A percentile compares a stretch with the other conserved stretches of the same genome.
Evolutionary conservation across 2,888 invertebrate species (phyloP).

Genomic region (Anthophora plumipes): DNA sequence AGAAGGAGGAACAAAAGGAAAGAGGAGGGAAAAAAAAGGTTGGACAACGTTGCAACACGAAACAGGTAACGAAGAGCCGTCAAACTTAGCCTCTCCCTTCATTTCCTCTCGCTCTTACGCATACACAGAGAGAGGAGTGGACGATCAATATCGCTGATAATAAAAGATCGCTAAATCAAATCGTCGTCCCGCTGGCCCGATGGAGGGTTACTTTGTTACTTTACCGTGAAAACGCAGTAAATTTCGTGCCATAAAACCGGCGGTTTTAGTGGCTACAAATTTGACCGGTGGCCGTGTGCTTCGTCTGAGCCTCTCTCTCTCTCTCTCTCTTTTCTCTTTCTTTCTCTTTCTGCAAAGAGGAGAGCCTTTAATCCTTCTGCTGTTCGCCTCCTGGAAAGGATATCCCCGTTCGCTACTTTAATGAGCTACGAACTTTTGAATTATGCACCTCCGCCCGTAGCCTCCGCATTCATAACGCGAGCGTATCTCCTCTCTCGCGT

Average conservation of each 20-base stretch:
- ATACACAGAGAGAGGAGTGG: not conserved
- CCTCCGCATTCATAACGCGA: constrained; percentile 64
- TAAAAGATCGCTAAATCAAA: constrained; percentile 78
- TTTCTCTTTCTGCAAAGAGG: not conserved
- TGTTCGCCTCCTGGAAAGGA: constrained; percentile 61
- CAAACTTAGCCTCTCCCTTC: constrained; percentile 1
- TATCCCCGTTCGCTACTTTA: constrained; percentile 77
- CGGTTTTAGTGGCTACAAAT: constrained; percentile 83
- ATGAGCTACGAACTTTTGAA: constrained; percentile 82
- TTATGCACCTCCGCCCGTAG: constrained; percentile 76
- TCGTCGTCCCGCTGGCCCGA: constrained; percentile 48
- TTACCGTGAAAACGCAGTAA: constrained; percentile 81
- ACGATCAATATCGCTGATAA: constrained; percentile 74
- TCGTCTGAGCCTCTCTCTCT: constrained; percentile 47
- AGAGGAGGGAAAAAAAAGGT: not conserved
- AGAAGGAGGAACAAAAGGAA: not conserved
- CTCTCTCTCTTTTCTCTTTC: not conserved
- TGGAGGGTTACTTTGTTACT: constrained; percentile 79
- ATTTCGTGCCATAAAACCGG: constrained; percentile 81
- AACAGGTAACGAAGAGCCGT: constrained; percentile 48
- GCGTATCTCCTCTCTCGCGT: constrained; percentile 23
- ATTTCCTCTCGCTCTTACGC: not conserved
- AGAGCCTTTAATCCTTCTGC: constrained; percentile 74
- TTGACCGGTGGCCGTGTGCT: constrained; percentile 74
- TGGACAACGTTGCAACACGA: constrained; percentile 34